Conservation (phyloP, 2,113 vertebrate genomes). For the Esox niger region DNA sequence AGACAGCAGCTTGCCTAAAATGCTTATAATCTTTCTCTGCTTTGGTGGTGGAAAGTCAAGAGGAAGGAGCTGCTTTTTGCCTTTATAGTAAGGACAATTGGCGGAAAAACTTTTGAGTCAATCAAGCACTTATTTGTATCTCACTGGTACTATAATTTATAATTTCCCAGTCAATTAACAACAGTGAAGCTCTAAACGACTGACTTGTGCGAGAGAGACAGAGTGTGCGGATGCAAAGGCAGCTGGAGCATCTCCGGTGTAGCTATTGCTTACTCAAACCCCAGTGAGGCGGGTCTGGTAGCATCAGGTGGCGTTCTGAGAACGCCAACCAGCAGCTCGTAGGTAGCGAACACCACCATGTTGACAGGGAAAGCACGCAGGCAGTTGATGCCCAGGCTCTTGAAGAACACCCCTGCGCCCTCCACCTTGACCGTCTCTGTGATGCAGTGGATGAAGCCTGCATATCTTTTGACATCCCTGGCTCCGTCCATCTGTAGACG, state of each 20-base stretch:
- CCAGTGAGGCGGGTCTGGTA: conserved; percentile 5
- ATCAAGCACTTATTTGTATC: too few relatives aligned
- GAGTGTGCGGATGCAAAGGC: too few relatives aligned
- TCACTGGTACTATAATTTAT: too few relatives aligned
- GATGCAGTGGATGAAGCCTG: conserved; percentile 81
- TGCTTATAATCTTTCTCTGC: not conserved
- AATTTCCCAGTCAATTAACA: too few relatives aligned
- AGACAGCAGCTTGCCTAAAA: not conserved
- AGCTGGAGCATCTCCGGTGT: not conserved
- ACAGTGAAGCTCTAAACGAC: too few relatives aligned
- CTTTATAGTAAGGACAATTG: too few relatives aligned
- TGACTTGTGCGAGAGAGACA: too few relatives aligned
- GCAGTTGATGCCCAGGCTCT: conserved; percentile 83
- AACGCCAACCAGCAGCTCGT: conserved; percentile 77
- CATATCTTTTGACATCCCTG: conserved; percentile 69
- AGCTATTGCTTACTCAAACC: conserved; percentile 42
- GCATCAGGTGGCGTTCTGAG: conserved; percentile 31
- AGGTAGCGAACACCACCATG: conserved; percentile 85
- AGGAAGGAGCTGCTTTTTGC: too few relatives aligned
- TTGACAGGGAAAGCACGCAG: conserved; percentile 88
- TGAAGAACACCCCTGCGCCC: conserved; percentile 81
- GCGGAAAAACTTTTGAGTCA: too few relatives aligned
- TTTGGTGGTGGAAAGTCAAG: not conserved
- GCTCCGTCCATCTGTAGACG: conserved; percentile 82
- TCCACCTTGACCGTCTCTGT: conserved; percentile 75